Conservation (phyloP, 1,140 invertebrate genomes). For the Apis mellifera region DNA sequence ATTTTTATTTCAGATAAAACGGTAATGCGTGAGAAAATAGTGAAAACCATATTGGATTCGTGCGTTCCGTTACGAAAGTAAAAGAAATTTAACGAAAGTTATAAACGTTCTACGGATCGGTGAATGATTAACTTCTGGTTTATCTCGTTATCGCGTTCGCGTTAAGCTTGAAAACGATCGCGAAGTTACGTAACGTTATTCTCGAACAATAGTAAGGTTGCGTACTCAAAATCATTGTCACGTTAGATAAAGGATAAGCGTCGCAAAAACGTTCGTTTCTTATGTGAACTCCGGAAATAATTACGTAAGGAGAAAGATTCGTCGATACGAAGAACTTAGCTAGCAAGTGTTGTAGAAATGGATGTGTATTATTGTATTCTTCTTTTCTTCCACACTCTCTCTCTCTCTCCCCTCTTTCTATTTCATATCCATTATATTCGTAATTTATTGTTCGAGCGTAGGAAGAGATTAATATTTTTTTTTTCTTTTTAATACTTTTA, state of each 20-base stretch:
- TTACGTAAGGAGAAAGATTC: slow-evolving; percentile 13
- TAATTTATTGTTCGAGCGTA: background rate
- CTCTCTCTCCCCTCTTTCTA: no score
- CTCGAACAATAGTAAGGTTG: background rate
- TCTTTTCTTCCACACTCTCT: background rate
- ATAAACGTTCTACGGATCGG: background rate
- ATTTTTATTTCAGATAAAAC: background rate
- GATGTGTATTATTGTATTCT: background rate
- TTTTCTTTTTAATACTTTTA: background rate
- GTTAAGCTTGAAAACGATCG: background rate
- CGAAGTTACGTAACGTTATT: background rate
- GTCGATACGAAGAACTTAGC: background rate
- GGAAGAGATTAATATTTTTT: background rate
- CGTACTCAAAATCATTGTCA: background rate
- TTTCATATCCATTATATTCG: no score
- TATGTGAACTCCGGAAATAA: background rate
- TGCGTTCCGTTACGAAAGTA: background rate
- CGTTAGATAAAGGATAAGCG: background rate
- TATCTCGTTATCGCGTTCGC: background rate
- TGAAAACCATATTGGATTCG: background rate
- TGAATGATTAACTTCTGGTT: background rate
- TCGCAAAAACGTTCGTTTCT: background rate
- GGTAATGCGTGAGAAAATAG: background rate
- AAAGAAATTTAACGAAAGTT: no score
- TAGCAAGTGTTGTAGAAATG: background rate